Evolutionary conservation across 2,113 vertebrate species (phyloP).

Genomic region (Chamaea fasciata): DNA sequence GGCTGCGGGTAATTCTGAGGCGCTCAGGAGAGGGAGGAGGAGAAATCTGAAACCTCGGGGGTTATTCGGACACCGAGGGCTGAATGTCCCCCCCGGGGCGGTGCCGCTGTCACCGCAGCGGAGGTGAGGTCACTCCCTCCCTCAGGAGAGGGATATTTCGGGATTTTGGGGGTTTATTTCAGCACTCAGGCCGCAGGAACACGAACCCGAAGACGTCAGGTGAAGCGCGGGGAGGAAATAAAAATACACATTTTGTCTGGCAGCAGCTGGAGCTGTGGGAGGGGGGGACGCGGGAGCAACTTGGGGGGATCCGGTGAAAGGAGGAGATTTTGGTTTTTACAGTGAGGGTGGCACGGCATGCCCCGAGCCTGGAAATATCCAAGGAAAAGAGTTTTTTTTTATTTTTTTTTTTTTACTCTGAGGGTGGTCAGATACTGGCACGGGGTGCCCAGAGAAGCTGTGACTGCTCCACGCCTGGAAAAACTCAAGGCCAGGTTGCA

Average conservation of each 20-base stretch:
- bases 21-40: background rate
- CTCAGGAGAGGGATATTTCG: background rate
- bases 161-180: background rate
- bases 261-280: background rate
- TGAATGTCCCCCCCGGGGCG: fast-evolving
- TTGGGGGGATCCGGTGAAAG: background rate
- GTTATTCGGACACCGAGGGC: background rate
- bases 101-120: background rate
- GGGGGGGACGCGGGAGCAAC: background rate
- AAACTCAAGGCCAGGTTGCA: background rate
- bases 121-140: background rate
- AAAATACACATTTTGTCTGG: background rate
- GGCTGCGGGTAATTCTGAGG: background rate
- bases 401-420: background rate
- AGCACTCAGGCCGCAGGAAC: background rate
- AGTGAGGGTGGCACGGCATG: background rate
- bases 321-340: background rate
- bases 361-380: background rate
- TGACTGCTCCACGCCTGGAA: background rate
- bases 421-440: background rate
- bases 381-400: background rate
- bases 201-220: background rate
- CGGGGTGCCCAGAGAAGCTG: background rate
- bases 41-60: background rate
- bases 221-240: background rate